These are phyloP conservation scores for Agrochola lota DNA, from an alignment of 2,888 invertebrate species.

Conservation along the genomic window DNA sequence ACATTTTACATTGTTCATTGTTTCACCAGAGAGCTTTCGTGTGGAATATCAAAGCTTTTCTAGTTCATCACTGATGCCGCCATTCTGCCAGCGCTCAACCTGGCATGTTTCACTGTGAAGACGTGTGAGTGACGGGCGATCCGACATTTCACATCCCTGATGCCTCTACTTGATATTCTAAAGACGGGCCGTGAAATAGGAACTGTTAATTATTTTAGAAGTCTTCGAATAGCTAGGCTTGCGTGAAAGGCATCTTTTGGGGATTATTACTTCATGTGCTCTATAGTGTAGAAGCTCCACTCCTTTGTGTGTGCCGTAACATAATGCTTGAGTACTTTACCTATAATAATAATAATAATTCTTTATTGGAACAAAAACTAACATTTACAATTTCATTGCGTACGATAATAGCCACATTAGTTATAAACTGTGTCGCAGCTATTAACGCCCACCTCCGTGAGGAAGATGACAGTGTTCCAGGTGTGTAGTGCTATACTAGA, in stretches of 20 bases:
- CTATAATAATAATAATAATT: too few species aligned
- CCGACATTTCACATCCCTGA: slow-evolving; percentile 39
- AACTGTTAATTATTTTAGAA: slow-evolving; percentile 44
- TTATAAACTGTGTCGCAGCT: too few species aligned
- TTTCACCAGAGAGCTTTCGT: not conserved
- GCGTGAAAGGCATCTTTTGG: slow-evolving; percentile 6
- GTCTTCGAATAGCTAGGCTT: slow-evolving; percentile 5
- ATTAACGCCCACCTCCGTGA: too few species aligned
- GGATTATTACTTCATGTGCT: slow-evolving; percentile 14
- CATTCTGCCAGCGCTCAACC: slow-evolving; percentile 11
- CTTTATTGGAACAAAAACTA: too few species aligned
- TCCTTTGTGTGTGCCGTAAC: not conserved
- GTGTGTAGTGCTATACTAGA: too few species aligned
- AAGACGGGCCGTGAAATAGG: slow-evolving; percentile 34
- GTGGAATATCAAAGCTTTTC: slow-evolving; percentile 26
- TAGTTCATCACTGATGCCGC: not conserved
- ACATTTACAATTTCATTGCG: too few species aligned
- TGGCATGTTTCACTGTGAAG: slow-evolving; percentile 14
- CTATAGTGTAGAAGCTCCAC: not conserved
- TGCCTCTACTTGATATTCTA: slow-evolving; percentile 25
- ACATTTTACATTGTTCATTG: not conserved
- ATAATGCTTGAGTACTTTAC: not conserved
- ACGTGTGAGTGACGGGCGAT: slow-evolving; percentile 44
- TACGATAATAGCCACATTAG: too few species aligned
- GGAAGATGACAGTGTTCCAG: too few species aligned